phyloP scores from a whole-genome alignment of 2,797 vertebrate genomes.

The Heterohyrax brucei region DNA sequence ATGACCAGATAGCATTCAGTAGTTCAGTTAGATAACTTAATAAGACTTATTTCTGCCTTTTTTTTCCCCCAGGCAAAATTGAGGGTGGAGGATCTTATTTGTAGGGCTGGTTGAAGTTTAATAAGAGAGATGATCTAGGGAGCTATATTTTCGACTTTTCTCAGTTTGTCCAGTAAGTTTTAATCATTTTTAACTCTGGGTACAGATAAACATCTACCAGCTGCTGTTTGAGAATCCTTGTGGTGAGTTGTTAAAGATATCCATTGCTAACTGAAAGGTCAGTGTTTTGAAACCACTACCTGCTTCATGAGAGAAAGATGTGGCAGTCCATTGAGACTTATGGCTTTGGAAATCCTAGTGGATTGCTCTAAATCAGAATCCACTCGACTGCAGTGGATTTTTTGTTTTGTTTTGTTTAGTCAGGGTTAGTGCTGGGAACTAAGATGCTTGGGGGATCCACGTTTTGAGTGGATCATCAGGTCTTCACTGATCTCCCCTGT shows the following conservation, averaged over 20 bases:
- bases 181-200: background rate
- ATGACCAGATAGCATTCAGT: background rate
- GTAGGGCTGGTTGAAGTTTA: background rate
- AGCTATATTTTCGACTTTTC: background rate
- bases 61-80: background rate
- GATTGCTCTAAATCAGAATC: too few species aligned
- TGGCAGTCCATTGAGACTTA: too few species aligned
- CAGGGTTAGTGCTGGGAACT: background rate
- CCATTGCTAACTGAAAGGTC: too few species aligned
- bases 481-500: background rate
- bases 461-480: background rate
- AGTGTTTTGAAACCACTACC: too few species aligned
- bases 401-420: background rate
- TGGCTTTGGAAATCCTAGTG: too few species aligned
- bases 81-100: background rate
- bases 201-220: too few species aligned
- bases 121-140: background rate
- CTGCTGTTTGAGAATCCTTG: background rate
- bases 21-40: background rate
- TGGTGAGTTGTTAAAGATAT: too few species aligned
- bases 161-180: constrained; percentile 5
- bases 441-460: background rate
- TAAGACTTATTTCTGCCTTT: background rate
- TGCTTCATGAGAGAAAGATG: too few species aligned
- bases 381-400: too few species aligned